phyloP scores from a whole-genome alignment of 2,113 vertebrate species.

The Lepus timidus region DNA sequence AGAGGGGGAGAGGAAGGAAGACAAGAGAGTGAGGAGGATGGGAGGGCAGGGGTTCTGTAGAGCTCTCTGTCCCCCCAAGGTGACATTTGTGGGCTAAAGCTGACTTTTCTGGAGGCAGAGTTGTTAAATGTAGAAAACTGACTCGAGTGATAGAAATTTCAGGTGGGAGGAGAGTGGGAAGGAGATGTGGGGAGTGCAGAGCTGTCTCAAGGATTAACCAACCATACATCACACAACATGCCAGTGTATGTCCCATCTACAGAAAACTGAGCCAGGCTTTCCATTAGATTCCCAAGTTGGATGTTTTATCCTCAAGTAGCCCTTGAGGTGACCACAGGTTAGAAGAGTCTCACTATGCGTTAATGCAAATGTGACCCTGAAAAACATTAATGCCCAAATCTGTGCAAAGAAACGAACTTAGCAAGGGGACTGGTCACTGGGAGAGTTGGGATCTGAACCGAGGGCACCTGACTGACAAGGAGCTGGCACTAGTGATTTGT shows the following conservation, averaged over 20 bases:
- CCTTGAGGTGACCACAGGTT: not conserved
- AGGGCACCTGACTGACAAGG: not conserved
- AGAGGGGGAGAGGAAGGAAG: not conserved
- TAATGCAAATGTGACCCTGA: too few relatives aligned
- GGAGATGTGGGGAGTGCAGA: not conserved
- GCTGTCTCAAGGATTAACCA: not conserved
- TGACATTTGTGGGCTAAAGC: not conserved
- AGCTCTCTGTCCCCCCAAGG: not conserved
- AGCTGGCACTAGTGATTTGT: not conserved
- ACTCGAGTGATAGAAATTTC: not conserved
- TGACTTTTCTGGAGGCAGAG: not conserved
- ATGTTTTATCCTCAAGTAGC: not conserved
- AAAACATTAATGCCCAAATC: too few relatives aligned
- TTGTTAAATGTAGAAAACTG: not conserved
- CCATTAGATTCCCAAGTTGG: not conserved
- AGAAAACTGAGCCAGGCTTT: not conserved
- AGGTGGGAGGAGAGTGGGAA: not conserved
- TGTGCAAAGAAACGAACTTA: too few relatives aligned
- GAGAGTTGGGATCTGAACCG: not conserved
- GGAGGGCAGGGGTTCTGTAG: not conserved
- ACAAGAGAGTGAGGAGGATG: not conserved
- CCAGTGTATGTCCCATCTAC: accelerated
- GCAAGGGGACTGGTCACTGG: not conserved
- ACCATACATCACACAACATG: too few relatives aligned
- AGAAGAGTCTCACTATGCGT: too few relatives aligned